phyloP scores from a whole-genome alignment of 2,797 vertebrate genomes.

The Epinephelus malabaricus region DNA sequence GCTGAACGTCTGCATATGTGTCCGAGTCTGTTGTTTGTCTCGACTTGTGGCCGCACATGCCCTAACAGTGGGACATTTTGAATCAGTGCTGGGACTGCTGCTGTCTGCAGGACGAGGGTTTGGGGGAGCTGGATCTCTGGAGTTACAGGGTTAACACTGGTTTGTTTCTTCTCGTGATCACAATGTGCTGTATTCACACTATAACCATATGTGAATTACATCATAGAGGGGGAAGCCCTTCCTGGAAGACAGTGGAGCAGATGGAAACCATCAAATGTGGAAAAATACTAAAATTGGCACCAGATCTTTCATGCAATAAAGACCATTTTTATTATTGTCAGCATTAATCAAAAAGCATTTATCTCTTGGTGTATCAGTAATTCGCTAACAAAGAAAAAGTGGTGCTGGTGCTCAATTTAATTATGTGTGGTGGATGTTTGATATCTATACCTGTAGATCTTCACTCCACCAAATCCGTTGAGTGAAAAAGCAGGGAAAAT shows the following conservation, averaged over 20 bases:
- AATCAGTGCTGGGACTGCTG: slow-evolving; percentile 14
- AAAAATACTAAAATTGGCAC: slow-evolving; percentile 1
- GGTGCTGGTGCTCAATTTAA: background rate
- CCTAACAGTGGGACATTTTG: slow-evolving; percentile 37
- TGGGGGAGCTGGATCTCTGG: slow-evolving; percentile 3
- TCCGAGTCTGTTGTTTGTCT: slow-evolving; percentile 65
- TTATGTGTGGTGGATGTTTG: background rate
- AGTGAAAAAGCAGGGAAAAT: background rate
- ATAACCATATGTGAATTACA: slow-evolving; percentile 27
- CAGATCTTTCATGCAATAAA: background rate
- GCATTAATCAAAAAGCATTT: background rate
- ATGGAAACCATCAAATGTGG: slow-evolving; percentile 19
- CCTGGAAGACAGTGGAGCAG: slow-evolving; percentile 20
- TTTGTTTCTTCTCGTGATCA: background rate
- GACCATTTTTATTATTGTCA: background rate
- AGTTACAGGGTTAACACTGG: slow-evolving; percentile 21
- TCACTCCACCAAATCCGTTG: background rate
- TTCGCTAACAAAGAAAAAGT: background rate
- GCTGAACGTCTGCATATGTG: slow-evolving; percentile 59
- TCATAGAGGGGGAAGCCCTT: slow-evolving; percentile 26
- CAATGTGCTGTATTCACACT: slow-evolving; percentile 7
- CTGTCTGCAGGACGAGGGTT: slow-evolving; percentile 5
- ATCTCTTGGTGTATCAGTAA: background rate
- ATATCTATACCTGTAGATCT: background rate
- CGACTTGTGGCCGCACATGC: slow-evolving; percentile 44